Evolutionary conservation across 2,888 invertebrate species (phyloP), one percentile per base, ranked within the genome.

Genomic region (Hydraecia micacea): DNA sequence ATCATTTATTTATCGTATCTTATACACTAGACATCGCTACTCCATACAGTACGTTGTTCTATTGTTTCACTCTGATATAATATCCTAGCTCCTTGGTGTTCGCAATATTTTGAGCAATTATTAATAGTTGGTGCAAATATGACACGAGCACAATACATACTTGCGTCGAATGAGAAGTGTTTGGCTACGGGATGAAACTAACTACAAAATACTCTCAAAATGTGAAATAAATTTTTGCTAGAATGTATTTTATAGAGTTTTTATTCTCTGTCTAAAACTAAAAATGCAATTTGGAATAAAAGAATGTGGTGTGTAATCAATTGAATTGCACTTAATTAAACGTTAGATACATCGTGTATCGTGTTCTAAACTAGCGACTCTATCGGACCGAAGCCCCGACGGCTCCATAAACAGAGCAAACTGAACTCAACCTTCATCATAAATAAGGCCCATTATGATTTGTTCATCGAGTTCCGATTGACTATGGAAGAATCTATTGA

Each of bases 381-480:
- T 95, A 96, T 88, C 85, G 87, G 85, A 88, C 88, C 77, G 80
- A 85, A 86, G 87, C 79, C 87, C 83, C 87, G 77, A 85, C 63
- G 84, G 80, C 88, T 85, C 84, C 83, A 79, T 73, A 83, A 87
- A 86, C 84, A 81, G 87, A 90, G 86, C 79, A 76, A 86, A 89
- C 87, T 85, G 84, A 91, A 91, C 89, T 87, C 86, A 88, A 89
- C 86, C 67, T 73, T 87, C 91, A 86, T 89, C 89, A 91, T 92
- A 95, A 95, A 95, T 96, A 96, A 96, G 96, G 95, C 95, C 95
- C 94, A 93, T 95, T 92, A 90, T 81, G 90, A 90, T 93, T 90
- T 90, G 91, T 91, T 91, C 88, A 86, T 90, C 89, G 87, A 91
- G 87, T 88, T 90, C 90, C 90, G 90, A 90, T 90, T 91, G 88